phyloP scores from a whole-genome alignment of 1,140 invertebrate genomes.

The Nephila pilipes region DNA sequence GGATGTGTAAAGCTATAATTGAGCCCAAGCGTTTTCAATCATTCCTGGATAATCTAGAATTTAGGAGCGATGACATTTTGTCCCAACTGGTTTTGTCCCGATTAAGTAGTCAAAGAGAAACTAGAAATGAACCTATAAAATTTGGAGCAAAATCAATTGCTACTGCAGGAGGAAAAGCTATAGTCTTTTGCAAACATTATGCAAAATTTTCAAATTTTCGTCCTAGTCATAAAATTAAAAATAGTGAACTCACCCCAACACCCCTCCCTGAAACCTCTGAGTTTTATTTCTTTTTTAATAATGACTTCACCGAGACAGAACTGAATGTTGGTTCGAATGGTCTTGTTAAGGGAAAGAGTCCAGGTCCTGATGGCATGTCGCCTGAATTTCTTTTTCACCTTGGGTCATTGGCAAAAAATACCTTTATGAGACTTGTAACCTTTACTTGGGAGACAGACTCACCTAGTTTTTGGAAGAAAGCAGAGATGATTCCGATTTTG shows the following conservation, averaged over 20 bases:
- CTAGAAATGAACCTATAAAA: too few species aligned
- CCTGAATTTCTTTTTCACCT: too few species aligned
- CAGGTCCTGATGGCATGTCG: too few species aligned
- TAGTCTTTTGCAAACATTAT: neutral
- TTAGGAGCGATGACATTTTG: neutral
- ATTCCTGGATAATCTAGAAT: neutral
- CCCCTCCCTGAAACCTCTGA: too few species aligned
- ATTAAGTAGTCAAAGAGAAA: neutral
- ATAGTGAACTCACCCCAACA: too few species aligned
- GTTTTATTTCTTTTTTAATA: too few species aligned
- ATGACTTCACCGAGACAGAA: too few species aligned
- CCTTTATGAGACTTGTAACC: neutral
- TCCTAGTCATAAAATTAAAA: neutral
- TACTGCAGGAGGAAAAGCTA: neutral
- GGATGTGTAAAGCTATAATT: neutral
- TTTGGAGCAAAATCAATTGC: too few species aligned
- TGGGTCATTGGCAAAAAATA: neutral
- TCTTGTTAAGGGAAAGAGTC: too few species aligned
- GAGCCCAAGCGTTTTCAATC: neutral
- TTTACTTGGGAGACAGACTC: neutral
- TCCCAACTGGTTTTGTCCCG: neutral
- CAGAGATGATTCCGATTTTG: too few species aligned
- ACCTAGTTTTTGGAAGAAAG: neutral
- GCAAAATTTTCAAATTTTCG: too few species aligned
- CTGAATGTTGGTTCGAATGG: too few species aligned